phyloP scores from a whole-genome alignment of 2,797 vertebrate genomes.

The Hephaestus fuliginosus region DNA sequence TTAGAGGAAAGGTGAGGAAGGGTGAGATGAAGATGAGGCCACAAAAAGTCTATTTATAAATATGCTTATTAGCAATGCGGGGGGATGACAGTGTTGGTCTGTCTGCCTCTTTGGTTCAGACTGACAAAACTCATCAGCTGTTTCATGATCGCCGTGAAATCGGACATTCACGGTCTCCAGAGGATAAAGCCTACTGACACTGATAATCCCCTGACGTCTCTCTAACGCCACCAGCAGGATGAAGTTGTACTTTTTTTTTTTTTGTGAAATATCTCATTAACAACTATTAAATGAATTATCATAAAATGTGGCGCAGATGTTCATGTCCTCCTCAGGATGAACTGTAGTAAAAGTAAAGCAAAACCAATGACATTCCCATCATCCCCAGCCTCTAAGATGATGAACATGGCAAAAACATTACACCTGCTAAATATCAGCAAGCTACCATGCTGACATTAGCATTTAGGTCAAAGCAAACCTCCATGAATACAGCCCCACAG shows the following conservation, averaged over 20 bases:
- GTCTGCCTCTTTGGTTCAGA: too few species aligned
- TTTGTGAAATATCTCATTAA: too few species aligned
- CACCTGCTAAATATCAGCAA: neutral
- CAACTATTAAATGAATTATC: neutral
- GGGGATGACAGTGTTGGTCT: too few species aligned
- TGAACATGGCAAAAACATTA: neutral
- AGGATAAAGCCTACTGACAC: too few species aligned
- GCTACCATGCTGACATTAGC: neutral
- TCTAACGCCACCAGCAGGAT: too few species aligned
- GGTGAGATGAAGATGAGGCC: neutral
- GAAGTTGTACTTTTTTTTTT: too few species aligned
- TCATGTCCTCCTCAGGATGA: neutral
- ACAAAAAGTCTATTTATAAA: neutral
- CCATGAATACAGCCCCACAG: too few species aligned
- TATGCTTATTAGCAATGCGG: neutral
- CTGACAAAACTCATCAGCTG: too few species aligned
- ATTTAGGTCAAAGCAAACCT: neutral
- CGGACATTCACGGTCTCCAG: too few species aligned
- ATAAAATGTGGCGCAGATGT: neutral
- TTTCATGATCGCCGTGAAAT: too few species aligned
- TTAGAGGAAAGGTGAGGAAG: conserved; percentile 6
- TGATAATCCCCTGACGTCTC: too few species aligned
- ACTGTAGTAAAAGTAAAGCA: neutral
- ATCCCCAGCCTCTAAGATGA: neutral
- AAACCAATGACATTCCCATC: neutral